These are phyloP conservation scores for Orthonychiurus folsomi DNA, from an alignment of 2,888 invertebrate species.

Conservation along the genomic window DNA sequence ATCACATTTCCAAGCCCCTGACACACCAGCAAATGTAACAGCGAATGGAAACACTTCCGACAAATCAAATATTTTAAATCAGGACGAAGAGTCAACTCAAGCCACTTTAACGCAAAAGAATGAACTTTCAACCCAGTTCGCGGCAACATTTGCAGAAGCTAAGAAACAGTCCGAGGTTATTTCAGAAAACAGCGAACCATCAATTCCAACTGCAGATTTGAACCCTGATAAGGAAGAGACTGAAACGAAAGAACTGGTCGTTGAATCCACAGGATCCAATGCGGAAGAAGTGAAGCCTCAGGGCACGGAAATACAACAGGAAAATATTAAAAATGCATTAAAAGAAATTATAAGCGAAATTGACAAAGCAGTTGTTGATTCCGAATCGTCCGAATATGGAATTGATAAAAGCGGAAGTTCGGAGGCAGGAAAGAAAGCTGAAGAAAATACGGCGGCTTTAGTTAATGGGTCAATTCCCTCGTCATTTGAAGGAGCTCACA, in stretches of 20 bases:
- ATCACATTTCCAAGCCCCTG: not conserved
- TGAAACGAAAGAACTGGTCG: not conserved
- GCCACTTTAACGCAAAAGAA: not conserved
- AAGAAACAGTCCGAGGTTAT: not conserved
- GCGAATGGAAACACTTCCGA: not conserved
- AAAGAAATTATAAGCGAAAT: conserved; percentile 56
- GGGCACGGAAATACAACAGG: conserved; percentile 47
- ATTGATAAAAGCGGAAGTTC: not conserved
- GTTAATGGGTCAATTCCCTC: too few species aligned
- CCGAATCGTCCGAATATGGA: not conserved
- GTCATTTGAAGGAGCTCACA: too few species aligned
- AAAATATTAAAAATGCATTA: conserved; percentile 51
- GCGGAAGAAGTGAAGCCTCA: not conserved
- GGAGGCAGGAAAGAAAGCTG: too few species aligned
- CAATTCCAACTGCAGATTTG: not conserved
- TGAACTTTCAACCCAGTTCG: not conserved
- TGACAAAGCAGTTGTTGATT: conserved; percentile 49
- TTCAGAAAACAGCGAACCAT: not conserved
- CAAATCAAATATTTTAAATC: not conserved
- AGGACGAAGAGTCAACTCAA: not conserved
- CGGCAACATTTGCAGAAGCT: not conserved
- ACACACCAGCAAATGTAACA: not conserved
- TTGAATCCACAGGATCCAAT: not conserved
- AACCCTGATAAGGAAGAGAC: not conserved
- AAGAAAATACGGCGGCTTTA: too few species aligned